phyloP scores from a whole-genome alignment of 2,797 vertebrate species.

The Catostomus latipinnis region DNA sequence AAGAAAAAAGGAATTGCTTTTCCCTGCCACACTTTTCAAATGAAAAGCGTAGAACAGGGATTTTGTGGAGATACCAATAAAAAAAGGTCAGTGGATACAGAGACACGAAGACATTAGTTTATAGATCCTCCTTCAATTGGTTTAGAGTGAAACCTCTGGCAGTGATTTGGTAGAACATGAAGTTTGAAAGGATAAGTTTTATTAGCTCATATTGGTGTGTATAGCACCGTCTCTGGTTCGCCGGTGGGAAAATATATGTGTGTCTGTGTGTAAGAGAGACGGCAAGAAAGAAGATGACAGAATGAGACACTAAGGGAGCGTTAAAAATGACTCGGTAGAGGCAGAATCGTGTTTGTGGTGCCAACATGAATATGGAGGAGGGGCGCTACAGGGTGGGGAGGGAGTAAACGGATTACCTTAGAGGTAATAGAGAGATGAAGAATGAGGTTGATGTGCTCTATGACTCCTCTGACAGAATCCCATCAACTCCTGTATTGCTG shows the following conservation, averaged over 20 bases:
- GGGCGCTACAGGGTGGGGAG: neutral
- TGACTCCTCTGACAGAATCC: conserved; percentile 41
- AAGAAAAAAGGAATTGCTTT: conserved; percentile 54
- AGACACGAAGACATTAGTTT: neutral
- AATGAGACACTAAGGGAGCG: conserved; percentile 39
- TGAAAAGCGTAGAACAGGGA: conserved; percentile 49
- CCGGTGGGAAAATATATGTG: conserved; percentile 22
- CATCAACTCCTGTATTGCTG: conserved; percentile 38
- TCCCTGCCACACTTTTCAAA: conserved; percentile 50
- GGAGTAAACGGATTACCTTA: conserved; percentile 42
- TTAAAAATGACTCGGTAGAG: conserved; percentile 48
- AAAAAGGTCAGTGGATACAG: conserved; percentile 3
- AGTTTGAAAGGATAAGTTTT: conserved; percentile 54
- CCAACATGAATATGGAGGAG: conserved; percentile 15
- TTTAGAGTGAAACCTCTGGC: conserved; percentile 43
- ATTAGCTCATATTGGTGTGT: conserved; percentile 48
- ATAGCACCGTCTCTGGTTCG: neutral
- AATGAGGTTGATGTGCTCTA: conserved; percentile 53
- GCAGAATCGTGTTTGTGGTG: conserved; percentile 31
- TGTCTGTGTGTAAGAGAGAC: neutral
- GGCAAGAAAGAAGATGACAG: conserved; percentile 12
- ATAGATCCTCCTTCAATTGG: conserved; percentile 47
- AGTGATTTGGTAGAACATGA: conserved; percentile 41
- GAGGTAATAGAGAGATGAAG: conserved; percentile 49
- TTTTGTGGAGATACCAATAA: conserved; percentile 44